phyloP scores from a whole-genome alignment of 2,797 vertebrate genomes.

The Gallinago stenura region DNA sequence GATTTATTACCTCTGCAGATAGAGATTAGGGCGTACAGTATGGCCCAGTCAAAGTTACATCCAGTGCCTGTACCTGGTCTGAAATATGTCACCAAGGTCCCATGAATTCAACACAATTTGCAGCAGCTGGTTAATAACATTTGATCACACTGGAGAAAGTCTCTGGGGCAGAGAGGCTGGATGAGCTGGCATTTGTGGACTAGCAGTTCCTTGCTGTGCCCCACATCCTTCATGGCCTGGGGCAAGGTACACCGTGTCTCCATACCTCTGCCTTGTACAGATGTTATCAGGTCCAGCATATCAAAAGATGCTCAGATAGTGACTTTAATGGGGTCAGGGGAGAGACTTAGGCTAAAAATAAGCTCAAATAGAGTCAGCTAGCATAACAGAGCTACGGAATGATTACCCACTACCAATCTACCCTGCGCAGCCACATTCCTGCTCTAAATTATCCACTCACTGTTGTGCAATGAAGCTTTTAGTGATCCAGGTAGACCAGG shows the following conservation, averaged over 20 bases:
- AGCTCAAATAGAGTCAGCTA: neutral
- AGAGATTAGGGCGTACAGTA: neutral
- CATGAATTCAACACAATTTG: neutral
- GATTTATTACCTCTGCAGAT: too few species aligned
- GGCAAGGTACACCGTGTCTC: neutral
- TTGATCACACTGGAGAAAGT: neutral
- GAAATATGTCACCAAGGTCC: neutral
- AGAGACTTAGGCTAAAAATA: conserved; percentile 10
- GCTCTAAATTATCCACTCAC: neutral
- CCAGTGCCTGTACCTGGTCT: neutral
- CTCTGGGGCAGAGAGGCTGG: neutral
- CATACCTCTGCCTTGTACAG: neutral
- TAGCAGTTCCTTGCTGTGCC: neutral
- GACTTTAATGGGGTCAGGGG: neutral
- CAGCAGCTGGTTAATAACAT: neutral
- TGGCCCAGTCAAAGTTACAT: neutral
- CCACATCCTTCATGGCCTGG: neutral
- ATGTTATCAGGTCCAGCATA: conserved; percentile 28
- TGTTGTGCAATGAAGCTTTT: neutral
- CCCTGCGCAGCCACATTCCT: conserved; percentile 22
- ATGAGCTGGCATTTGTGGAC: neutral
- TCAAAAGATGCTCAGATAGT: neutral
- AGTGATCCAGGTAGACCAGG: neutral
- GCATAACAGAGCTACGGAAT: neutral
- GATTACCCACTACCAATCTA: neutral